phyloP scores from a whole-genome alignment of 1,140 invertebrate genomes.

The Heliconius congener region DNA sequence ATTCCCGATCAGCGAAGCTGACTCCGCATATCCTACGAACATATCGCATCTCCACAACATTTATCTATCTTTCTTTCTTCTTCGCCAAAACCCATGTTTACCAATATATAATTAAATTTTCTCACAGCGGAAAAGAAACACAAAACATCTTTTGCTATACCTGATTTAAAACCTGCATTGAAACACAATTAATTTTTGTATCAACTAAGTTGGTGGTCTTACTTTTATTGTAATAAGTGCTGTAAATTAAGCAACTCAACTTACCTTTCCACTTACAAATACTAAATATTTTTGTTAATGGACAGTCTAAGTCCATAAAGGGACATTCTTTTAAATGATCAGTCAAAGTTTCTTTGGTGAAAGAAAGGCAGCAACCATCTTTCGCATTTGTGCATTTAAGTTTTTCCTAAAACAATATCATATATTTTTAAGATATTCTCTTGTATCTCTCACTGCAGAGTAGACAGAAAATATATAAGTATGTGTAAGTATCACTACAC shows the following conservation, averaged over 20 bases:
- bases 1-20: not conserved
- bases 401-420: conserved; percentile 12
- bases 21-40: not conserved
- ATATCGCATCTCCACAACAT: not conserved
- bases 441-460: not conserved
- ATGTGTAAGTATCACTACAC: not conserved
- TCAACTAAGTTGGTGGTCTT: not conserved
- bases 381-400: conserved; percentile 45
- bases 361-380: conserved; percentile 47
- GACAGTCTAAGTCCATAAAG: conserved; percentile 51
- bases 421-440: not conserved
- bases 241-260: not conserved
- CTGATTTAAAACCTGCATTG: no score
- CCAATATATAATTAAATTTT: no score
- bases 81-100: no score
- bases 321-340: conserved; percentile 52
- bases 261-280: conserved; percentile 58
- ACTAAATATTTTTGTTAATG: conserved; percentile 32
- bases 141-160: no score
- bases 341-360: conserved; percentile 43
- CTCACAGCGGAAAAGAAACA: no score
- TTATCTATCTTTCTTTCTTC: no score
- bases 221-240: not conserved
- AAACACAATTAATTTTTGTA: no score
- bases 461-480: not conserved